Base-by-base conservation (phyloP, 2,888 invertebrate genomes). In the Amblyjoppa fuscipennis region DNA sequence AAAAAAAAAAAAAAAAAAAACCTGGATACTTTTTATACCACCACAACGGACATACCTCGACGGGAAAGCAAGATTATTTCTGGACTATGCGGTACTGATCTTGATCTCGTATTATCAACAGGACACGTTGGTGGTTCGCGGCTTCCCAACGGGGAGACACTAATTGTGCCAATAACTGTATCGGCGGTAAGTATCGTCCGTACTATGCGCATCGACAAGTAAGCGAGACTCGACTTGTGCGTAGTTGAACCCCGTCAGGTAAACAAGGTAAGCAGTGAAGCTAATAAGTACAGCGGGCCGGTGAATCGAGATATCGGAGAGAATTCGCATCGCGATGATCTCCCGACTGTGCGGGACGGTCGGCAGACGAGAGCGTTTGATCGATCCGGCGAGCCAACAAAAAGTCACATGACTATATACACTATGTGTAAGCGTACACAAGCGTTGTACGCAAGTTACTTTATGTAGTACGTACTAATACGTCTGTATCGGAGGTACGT, bases 261-360 rank as follows among this genome's bases (percentile, higher is more conserved):
- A 20, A n/a, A 75, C 20, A 25, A 51, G 34, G 34, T 49, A 51
- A 76, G 66, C 66, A 38, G 51, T 38, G 66, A 66, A 66, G 64
- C 49, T 49, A 66, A 64, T 34, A 13, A 64, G 64, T 64, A 28
- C 59, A 9, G 61, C 34, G 34, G 61, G 70, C 79, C 70, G 70
- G 73, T 69, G 69, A 74, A 74, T 78, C 81, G 78, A 78, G 74
- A 79, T 85, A 75, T 75, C 74, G 76, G 28, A 70, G 79, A 85
- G 82, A 85, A 85, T 85, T 85, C 85, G 83, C 82, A 83, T 85
- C 82, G 66, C 83, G 68, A 85, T 83, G 83, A 75, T 85, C 83
- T 83, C 76, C 68, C 68, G 69, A 25, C 59, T 20, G 41, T 51
- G 16, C 64, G 64, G 31, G 31, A 64, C 34, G 34, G n/a, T 38